Percentiles rank a stretch among this genome's conserved stretches.
Evolutionary conservation across 2,888 invertebrate species (phyloP).

Genomic region (Drosophila macrospina): DNA sequence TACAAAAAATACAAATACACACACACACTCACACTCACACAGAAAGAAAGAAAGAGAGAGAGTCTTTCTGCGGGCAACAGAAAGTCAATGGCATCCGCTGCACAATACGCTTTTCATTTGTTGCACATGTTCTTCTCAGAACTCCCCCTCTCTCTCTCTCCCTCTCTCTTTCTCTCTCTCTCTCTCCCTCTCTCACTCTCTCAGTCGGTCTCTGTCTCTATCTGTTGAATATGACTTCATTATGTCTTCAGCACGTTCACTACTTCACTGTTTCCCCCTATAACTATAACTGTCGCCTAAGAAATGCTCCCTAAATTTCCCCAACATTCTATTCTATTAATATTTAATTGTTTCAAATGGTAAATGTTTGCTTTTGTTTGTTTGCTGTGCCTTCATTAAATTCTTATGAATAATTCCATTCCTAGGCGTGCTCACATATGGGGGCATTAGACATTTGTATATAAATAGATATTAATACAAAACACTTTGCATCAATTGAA

Average conservation of each 20-base stretch:
- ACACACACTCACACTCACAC: neutral
- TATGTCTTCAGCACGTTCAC: constrained; percentile 32
- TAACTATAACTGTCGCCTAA: constrained; percentile 6
- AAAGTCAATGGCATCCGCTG: constrained; percentile 35
- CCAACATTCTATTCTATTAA: constrained; percentile 40
- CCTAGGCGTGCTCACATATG: constrained; percentile 20
- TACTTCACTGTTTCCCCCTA: neutral
- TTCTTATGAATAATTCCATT: constrained; percentile 35
- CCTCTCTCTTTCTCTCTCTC: neutral
- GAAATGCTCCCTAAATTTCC: constrained; percentile 7
- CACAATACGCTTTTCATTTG: constrained; percentile 34
- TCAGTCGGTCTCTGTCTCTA: neutral
- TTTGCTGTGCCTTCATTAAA: constrained; percentile 37
- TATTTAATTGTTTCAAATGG: constrained; percentile 63
- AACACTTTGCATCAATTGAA: constrained; percentile 64
- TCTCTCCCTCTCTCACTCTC: no score
- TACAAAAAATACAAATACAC: constrained; percentile 14
- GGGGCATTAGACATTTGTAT: constrained; percentile 30
- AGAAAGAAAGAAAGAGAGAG: no score
- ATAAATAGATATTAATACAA: constrained; percentile 41
- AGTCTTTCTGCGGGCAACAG: constrained; percentile 26
- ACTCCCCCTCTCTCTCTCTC: neutral
- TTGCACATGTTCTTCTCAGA: constrained; percentile 4
- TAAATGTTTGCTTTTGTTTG: constrained; percentile 60
- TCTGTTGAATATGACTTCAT: constrained; percentile 42